phyloP scores from a whole-genome alignment of 1,140 invertebrate genomes.

The Kradibia gibbosae region DNA sequence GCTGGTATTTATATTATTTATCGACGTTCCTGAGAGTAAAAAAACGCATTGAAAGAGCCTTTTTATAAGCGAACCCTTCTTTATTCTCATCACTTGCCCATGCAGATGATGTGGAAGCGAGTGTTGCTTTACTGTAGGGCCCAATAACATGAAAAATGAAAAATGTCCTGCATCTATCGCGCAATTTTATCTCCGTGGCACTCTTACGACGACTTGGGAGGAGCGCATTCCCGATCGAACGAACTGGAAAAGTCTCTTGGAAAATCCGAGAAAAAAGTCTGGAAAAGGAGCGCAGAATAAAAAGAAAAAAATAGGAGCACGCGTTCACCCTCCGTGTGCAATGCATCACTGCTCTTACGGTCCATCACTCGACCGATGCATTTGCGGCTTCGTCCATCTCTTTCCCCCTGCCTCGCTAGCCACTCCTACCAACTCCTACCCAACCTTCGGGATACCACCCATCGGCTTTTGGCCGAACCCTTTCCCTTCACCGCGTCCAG shows the following conservation, averaged over 20 bases:
- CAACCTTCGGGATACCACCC: too few species aligned
- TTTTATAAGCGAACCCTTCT: not conserved
- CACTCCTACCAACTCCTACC: not conserved
- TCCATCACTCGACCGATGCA: conserved; percentile 43
- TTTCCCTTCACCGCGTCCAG: too few species aligned
- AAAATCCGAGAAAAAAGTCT: conserved; percentile 10
- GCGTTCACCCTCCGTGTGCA: not conserved
- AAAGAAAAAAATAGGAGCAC: conserved; percentile 8
- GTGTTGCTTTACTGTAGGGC: not conserved
- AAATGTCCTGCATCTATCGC: not conserved
- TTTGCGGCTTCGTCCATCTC: conserved; percentile 34
- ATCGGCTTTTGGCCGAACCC: conserved; percentile 27
- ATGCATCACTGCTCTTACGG: conserved; percentile 29
- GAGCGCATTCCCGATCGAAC: conserved; percentile 6
- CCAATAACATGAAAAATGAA: conserved; percentile 13
- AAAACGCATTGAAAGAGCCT: not conserved
- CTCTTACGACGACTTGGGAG: not conserved
- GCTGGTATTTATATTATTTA: too few species aligned
- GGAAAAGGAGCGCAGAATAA: not conserved
- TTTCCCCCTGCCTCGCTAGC: too few species aligned
- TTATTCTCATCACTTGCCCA: conserved; percentile 4
- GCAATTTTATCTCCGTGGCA: conserved; percentile 20
- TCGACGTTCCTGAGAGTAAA: too few species aligned
- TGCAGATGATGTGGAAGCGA: conserved; percentile 14
- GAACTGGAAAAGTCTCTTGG: conserved; percentile 20